Base-by-base conservation (phyloP, 2,888 invertebrate genomes). In the Oxystoma pomonae region DNA sequence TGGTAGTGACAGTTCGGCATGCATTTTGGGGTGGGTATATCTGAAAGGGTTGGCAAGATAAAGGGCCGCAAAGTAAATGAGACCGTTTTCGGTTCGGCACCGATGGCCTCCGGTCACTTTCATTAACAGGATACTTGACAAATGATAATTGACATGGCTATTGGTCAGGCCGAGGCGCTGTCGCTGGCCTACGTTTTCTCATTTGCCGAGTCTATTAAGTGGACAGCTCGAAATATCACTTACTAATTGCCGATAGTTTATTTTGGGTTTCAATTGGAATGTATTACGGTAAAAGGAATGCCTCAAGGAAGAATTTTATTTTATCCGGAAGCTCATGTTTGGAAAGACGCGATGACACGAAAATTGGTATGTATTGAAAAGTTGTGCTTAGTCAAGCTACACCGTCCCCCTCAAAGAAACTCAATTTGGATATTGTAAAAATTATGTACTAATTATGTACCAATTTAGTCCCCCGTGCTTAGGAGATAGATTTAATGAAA, bases 111-210 rank as follows among this genome's bases (percentile, higher is more conserved):
- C 75, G 79, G 80, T 80, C 79, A 80, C 78, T 80, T 80, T 80
- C 80, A 80, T 80, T 80, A 80, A 79, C 77, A 74, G 75, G 76
- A 76, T 77, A 77, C 79, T 80, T 80, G 80, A 80, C 79, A 80
- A 80, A 80, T 80, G 80, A 79, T 80, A 80, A 80, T 80, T 80
- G 80, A 78, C 74, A 76, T 73, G 75, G 76, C 77, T 74, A 80
- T 80, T 79, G 80, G 80, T 80, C 79, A 78, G 78, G 79, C 75
- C 73, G 75, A 35, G 35, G 35, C 74, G 75, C 78, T 78, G 78
- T 78, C 79, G 78, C 77, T 79, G 78, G 78, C 76, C 78, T 79
- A 71, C 68, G 70, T 69, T 75, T 77, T 71, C 76, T 74, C 75
- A 74, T 77, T 77, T 74, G 76, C 76, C 70, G 71, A 75, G 73